Evolutionary conservation across 2,797 vertebrate genomes (phyloP).

Genomic region (Artibeus jamaicensis): DNA sequence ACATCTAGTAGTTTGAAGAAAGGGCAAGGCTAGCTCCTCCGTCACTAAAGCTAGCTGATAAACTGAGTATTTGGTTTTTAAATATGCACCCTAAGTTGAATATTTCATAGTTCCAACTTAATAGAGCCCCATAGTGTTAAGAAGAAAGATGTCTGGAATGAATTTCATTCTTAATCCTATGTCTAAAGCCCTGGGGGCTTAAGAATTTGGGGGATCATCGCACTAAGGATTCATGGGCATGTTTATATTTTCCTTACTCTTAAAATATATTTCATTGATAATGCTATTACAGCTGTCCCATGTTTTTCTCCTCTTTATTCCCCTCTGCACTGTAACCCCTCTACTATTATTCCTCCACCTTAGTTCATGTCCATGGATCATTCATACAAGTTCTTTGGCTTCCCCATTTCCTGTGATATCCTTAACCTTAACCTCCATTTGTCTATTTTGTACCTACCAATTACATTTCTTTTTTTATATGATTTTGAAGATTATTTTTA

Average conservation of each 20-base stretch:
- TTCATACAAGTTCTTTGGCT: too few species aligned
- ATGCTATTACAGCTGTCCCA: too few species aligned
- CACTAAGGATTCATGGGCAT: slow-evolving; percentile 4
- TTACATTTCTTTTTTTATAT: too few species aligned
- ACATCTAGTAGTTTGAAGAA: background rate
- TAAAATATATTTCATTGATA: too few species aligned
- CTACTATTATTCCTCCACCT: too few species aligned
- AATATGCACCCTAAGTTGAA: background rate
- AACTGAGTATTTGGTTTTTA: slow-evolving; percentile 11
- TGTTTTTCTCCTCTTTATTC: too few species aligned
- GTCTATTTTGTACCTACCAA: too few species aligned
- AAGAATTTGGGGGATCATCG: background rate
- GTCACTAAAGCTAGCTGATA: slow-evolving; percentile 13
- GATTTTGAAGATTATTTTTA: too few species aligned
- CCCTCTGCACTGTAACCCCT: too few species aligned
- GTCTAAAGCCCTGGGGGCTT: background rate
- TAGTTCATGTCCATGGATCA: too few species aligned
- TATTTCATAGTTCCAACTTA: background rate
- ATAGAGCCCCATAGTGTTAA: background rate
- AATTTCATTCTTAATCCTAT: slow-evolving; percentile 28
- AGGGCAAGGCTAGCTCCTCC: background rate
- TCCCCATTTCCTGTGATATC: too few species aligned
- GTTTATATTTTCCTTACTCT: slow-evolving; percentile 49
- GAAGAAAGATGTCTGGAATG: background rate
- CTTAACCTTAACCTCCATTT: too few species aligned